Percentiles rank a stretch among this genome's conserved stretches.
Conservation (phyloP, 2,113 vertebrate genomes). For the Gopherus evgoodei region DNA sequence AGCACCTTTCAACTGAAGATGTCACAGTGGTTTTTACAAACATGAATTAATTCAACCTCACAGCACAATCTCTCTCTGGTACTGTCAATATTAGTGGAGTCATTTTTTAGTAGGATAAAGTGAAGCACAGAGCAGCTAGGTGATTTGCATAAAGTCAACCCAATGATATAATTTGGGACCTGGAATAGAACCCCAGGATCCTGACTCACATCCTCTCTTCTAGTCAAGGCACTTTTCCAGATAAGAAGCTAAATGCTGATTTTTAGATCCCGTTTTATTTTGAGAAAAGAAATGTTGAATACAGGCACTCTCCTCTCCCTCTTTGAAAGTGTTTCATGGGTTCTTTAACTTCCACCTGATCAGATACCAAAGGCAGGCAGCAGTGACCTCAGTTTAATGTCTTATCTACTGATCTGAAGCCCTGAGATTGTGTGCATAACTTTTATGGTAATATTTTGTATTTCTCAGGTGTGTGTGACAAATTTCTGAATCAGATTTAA, state of each 20-base stretch:
- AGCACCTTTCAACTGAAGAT: constrained; percentile 2
- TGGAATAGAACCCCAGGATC: neutral
- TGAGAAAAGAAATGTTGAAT: constrained; percentile 5
- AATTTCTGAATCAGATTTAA: neutral
- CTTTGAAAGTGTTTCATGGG: constrained; percentile 14
- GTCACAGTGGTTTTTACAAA: constrained; percentile 7
- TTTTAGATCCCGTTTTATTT: neutral
- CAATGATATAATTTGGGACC: neutral
- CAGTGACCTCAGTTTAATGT: neutral
- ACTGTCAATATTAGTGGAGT: neutral
- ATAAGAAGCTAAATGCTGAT: neutral
- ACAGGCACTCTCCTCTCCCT: neutral
- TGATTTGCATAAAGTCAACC: neutral
- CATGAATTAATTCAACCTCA: neutral
- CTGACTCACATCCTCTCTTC: neutral
- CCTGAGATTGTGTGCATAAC: neutral
- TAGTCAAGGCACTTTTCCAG: neutral
- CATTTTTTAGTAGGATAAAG: neutral
- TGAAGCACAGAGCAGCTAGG: neutral
- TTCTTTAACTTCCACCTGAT: constrained; percentile 15
- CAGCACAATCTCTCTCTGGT: neutral
- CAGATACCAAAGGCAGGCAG: constrained; percentile 7
- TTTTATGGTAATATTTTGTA: neutral
- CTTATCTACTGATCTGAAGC: neutral
- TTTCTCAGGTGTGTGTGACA: neutral